Percentiles rank a stretch among this genome's conserved stretches.
Conservation (phyloP, 2,797 vertebrate species). For the Strix occidentalis region DNA sequence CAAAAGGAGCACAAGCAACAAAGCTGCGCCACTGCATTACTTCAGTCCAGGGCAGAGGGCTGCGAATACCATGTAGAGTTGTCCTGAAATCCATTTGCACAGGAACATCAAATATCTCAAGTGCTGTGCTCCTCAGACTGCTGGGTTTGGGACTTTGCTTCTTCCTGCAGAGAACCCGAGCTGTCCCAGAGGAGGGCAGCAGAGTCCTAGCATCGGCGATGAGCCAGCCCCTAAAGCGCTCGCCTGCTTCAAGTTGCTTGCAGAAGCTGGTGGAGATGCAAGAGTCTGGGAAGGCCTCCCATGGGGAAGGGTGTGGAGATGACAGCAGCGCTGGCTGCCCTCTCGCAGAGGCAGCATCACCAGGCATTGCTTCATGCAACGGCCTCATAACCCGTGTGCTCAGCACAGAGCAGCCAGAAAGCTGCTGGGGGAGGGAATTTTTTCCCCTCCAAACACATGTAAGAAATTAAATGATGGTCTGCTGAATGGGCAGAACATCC, state of each 20-base stretch:
- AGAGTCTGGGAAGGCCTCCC: not conserved
- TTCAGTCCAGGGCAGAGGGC: not conserved
- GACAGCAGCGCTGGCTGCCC: not conserved
- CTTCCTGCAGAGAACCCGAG: not conserved
- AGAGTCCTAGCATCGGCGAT: not conserved
- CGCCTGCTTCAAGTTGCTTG: not conserved
- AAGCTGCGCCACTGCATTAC: not conserved
- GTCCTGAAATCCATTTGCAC: not conserved
- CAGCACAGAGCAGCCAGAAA: not conserved
- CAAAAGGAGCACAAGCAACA: not conserved
- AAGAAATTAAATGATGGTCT: not conserved
- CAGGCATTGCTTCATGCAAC: not conserved
- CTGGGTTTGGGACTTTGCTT: not conserved
- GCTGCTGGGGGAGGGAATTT: not conserved
- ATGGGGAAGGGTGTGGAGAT: conserved; percentile 40
- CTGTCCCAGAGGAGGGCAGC: conserved; percentile 50
- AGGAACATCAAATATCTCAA: not conserved
- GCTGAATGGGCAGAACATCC: not conserved
- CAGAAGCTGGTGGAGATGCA: not conserved
- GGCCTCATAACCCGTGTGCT: not conserved
- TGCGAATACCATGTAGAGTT: accelerated
- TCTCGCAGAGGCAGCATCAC: not conserved
- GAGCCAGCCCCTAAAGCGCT: not conserved
- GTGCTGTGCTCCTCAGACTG: not conserved
- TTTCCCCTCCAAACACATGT: not conserved